Conservation (phyloP, 2,888 invertebrate genomes). For the Acrobasis repandana region DNA sequence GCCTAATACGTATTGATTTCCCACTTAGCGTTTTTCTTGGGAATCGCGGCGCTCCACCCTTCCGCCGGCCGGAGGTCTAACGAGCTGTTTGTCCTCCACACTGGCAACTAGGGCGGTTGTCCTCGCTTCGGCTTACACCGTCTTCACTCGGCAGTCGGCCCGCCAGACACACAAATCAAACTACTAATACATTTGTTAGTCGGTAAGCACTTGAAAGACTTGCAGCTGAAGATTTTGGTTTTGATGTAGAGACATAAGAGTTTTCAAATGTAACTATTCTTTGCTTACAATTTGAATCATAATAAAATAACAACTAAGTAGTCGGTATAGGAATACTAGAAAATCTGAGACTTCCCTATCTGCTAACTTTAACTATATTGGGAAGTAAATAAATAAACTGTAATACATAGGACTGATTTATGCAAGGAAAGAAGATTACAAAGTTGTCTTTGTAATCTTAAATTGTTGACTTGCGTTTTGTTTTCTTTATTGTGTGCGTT, state of each 20-base stretch:
- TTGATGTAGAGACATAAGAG: not conserved
- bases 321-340: too few species aligned
- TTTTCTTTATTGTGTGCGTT: too few species aligned
- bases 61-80: constrained; percentile 73
- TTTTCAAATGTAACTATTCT: too few species aligned
- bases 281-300: too few species aligned
- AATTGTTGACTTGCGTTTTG: too few species aligned
- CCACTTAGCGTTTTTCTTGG: constrained; percentile 82
- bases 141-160: constrained; percentile 1
- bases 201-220: not conserved
- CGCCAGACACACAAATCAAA: constrained; percentile 28
- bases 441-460: too few species aligned
- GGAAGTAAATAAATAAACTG: too few species aligned
- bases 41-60: constrained; percentile 79
- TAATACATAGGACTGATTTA: too few species aligned
- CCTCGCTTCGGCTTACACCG: constrained; percentile 37
- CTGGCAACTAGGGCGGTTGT: constrained; percentile 60
- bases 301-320: too few species aligned
- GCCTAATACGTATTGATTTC: constrained; percentile 83
- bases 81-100: constrained; percentile 82
- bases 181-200: constrained; percentile 22
- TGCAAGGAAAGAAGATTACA: too few species aligned
- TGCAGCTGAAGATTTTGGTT: not conserved
- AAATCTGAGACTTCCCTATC: too few species aligned
- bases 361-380: too few species aligned